Evolutionary conservation across 2,888 invertebrate genomes (phyloP).

Genomic region (Rutpela maculata): DNA sequence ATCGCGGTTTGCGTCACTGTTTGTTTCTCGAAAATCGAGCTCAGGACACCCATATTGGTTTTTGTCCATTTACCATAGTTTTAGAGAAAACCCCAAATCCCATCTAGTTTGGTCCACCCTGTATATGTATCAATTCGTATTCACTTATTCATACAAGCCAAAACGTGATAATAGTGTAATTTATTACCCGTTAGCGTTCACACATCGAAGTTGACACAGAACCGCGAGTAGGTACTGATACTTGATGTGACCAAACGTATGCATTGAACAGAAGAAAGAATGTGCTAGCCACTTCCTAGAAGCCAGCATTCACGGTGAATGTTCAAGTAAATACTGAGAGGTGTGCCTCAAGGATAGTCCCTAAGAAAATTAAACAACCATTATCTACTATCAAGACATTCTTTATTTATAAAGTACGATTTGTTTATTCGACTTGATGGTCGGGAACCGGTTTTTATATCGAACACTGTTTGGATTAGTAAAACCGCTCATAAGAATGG

Average conservation of each 20-base stretch:
- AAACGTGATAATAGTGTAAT: background rate
- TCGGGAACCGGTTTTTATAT: background rate
- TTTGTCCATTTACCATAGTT: too few species aligned
- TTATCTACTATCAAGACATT: constrained; percentile 28
- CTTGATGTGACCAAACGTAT: background rate
- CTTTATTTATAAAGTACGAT: constrained; percentile 37
- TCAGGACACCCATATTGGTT: too few species aligned
- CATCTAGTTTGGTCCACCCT: too few species aligned
- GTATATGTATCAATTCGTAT: background rate
- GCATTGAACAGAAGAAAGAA: constrained; percentile 3
- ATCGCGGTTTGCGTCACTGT: too few species aligned
- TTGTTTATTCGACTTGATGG: constrained; percentile 2
- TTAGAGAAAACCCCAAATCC: too few species aligned
- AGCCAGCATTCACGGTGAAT: constrained; percentile 15
- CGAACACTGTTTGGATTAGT: background rate
- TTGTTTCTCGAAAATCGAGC: too few species aligned
- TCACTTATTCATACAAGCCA: background rate
- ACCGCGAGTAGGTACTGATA: background rate
- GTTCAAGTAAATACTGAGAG: constrained; percentile 36
- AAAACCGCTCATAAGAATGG: background rate
- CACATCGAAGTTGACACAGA: background rate
- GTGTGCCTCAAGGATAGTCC: constrained; percentile 46
- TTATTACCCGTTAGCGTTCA: constrained; percentile 2
- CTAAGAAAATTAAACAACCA: constrained; percentile 38
- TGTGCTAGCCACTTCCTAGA: constrained; percentile 19